Conservation (phyloP, 1,140 invertebrate genomes). For the Probaryconus sp. region DNA sequence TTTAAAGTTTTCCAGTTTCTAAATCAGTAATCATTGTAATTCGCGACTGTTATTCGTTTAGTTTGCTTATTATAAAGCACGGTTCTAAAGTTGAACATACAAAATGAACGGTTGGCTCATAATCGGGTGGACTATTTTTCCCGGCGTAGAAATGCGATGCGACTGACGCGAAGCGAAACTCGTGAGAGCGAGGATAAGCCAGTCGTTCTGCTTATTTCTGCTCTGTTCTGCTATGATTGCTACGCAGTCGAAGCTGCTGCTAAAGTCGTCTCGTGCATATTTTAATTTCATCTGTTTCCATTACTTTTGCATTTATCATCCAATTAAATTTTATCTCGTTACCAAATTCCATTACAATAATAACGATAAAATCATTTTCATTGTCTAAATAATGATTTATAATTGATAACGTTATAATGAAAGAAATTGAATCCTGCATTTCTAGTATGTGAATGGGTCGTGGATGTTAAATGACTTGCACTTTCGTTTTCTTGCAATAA, state of each 20-base stretch:
- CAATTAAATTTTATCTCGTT: too few relatives aligned
- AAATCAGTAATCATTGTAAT: conserved; percentile 33
- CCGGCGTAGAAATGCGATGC: conserved; percentile 36
- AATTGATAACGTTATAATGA: not conserved
- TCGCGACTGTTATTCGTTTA: conserved; percentile 18
- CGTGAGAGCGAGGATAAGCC: conserved; percentile 53
- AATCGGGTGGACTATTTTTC: conserved; percentile 47
- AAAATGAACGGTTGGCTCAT: conserved; percentile 49
- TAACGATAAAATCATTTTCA: not conserved
- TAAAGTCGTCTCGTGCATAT: conserved; percentile 15
- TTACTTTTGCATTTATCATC: too few relatives aligned
- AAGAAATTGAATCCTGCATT: not conserved
- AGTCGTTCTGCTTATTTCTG: too few relatives aligned
- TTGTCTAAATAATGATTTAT: conserved; percentile 24
- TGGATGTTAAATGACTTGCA: conserved; percentile 13
- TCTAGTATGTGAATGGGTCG: conserved; percentile 3
- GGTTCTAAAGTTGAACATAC: conserved; percentile 30
- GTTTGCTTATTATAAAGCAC: conserved; percentile 22
- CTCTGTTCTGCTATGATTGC: conserved; percentile 30
- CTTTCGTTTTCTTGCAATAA: conserved; percentile 28
- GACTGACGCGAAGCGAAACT: conserved; percentile 25
- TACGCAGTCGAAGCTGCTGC: not conserved
- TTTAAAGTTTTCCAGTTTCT: conserved; percentile 27
- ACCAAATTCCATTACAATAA: too few relatives aligned
- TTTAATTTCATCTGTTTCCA: not conserved